Base-by-base conservation (phyloP, 2,797 vertebrate genomes). In the Cyclopterus lumpus region DNA sequence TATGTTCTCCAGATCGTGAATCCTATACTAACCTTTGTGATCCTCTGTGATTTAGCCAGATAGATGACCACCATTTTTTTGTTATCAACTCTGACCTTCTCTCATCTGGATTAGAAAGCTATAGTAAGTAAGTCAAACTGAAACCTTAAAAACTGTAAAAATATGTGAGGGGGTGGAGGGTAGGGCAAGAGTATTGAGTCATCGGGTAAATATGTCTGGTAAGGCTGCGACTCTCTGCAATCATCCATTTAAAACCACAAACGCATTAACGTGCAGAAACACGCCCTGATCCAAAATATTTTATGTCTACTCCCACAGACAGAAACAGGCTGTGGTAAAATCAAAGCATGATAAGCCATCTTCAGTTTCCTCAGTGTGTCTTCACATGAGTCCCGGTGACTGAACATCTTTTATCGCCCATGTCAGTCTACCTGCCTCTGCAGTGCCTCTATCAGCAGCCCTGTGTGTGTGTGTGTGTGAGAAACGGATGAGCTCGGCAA, bases 381-480 rank as follows among this genome's bases (percentile, higher is more conserved):
- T 46, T 40, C 32, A 44, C 7, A 63, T 46, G 49, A 53, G 36
- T 68, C 32, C 34, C 22, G 48, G 24, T 55, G 61, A 71, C 53
- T 57, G 60, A 73, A 76, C 69, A 59, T 71, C 28, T 58, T 75
- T 78, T 10, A 54, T 73, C 10, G 1, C 55, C 30, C 18, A 64
- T 3, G 6, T 77, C 16, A 28, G 53, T 60, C 59, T 44, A 32
- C 38, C 49, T 73, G 75, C 51, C 26, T 60, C 75, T 67, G 75
- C 64, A 77, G 32, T 40, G n/a, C 59, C 38, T 76, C 67, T 48
- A 54, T 76, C 72, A 49, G 48, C 55, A 59, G 44, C 26, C 30
- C 16, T 26, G 46, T 46, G 49, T 58, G 20, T 42, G 36, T 26
- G 46, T 36, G 59, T 58, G 10, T 59, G 5, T 8, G 49, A 62